Conservation (phyloP, 2,888 invertebrate species). For the Tiliacea aurago region DNA sequence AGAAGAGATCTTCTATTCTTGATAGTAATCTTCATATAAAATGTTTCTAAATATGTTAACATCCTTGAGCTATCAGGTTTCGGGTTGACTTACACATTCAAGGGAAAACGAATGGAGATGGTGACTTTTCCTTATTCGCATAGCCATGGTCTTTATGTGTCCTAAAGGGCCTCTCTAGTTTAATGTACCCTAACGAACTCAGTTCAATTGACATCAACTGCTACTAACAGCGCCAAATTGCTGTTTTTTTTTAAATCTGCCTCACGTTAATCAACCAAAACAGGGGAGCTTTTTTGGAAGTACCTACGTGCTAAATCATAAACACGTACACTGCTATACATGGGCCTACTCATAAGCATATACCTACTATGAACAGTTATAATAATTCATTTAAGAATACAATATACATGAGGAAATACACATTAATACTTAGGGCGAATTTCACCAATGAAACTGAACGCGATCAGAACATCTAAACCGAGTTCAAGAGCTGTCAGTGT, state of each 20-base stretch:
- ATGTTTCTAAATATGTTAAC: neutral
- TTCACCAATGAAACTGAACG: too few species aligned
- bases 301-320: too few species aligned
- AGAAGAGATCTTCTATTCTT: too few species aligned
- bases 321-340: too few species aligned
- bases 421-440: too few species aligned
- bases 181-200: conserved; percentile 42
- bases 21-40: neutral
- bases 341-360: too few species aligned
- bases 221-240: neutral
- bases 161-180: conserved; percentile 34
- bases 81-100: neutral
- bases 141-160: conserved; percentile 17
- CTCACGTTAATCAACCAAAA: too few species aligned
- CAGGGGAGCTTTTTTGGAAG: too few species aligned
- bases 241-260: neutral
- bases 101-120: conserved; percentile 16
- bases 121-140: conserved; percentile 13
- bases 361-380: too few species aligned
- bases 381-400: too few species aligned
- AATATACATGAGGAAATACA: conserved; percentile 10
- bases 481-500: too few species aligned
- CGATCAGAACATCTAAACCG: too few species aligned
- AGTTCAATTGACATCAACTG: conserved; percentile 29
- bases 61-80: neutral